Evolutionary conservation across 2,113 vertebrate species (phyloP).

Genomic region (Semicossyphus pulcher): DNA sequence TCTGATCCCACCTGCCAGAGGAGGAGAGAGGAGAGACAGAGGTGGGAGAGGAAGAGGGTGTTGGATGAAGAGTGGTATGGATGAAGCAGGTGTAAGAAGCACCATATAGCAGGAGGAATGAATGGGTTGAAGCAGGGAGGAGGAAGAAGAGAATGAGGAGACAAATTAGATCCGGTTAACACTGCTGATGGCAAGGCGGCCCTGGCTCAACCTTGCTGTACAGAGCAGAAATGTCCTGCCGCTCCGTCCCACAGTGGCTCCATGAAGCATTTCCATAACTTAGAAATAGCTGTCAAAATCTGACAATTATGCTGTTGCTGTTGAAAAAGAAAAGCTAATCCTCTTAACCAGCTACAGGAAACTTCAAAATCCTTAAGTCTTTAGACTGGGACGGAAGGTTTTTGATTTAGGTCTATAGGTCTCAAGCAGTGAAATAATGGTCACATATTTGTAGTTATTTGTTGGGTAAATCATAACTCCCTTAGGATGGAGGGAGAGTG

Average conservation of each 20-base stretch:
- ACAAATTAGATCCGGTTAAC: constrained; percentile 81
- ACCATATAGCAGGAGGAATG: constrained; percentile 47
- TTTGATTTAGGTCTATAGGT: too few relatives aligned
- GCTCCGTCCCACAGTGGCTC: constrained; percentile 70
- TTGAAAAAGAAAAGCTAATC: too few relatives aligned
- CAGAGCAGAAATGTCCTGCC: constrained; percentile 75
- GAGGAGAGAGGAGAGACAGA: constrained; percentile 1
- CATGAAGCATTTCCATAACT: constrained; percentile 55
- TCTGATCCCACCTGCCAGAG: constrained; percentile 92
- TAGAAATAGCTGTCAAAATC: neutral
- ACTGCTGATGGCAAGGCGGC: constrained; percentile 54
- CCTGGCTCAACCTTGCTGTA: constrained; percentile 90
- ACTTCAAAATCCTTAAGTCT: too few relatives aligned
- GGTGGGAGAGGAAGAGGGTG: constrained; percentile 32
- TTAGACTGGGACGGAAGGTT: too few relatives aligned
- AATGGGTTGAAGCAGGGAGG: constrained; percentile 49
- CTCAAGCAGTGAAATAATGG: too few relatives aligned
- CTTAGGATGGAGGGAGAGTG: too few relatives aligned
- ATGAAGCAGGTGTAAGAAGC: constrained; percentile 38
- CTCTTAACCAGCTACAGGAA: too few relatives aligned
- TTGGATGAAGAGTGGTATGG: constrained; percentile 41
- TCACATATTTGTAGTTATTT: too few relatives aligned
- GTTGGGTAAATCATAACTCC: too few relatives aligned
- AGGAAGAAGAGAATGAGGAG: constrained; percentile 68
- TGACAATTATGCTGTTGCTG: too few relatives aligned